Base-by-base conservation (phyloP, 1,140 invertebrate species). In the Cheumatopsyche charites region DNA sequence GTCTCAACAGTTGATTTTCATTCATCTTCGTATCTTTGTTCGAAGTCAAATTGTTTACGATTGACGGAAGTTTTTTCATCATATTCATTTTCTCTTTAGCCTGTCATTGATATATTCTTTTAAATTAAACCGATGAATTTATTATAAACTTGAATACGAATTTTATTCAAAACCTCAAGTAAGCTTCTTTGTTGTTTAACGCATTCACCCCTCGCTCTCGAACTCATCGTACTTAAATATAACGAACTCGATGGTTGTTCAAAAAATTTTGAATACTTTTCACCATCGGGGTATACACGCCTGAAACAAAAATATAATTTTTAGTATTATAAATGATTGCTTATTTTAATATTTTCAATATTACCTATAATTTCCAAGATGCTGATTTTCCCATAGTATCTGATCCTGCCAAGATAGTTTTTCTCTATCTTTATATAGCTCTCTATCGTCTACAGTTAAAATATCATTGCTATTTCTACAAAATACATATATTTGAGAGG, bases 201-300 rank as follows among this genome's bases (percentile, higher is more conserved):
- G 43, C 88, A 89, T 75, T 91, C 90, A 58, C 90, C 88, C 63
- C 91, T 85, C 0, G 90, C 90, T 76, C 88, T 88, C 42, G 91
- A 92, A 0, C 91, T 87, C 12, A 88, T 88, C n/a, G 92, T 94
- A 76, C 91, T 90, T 68, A 90, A 89, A 79, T 91, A 94, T 42
- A 94, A 82, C 0, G 91, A 90, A 62, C 85, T 88, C 42, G 87
- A 86, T 68, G 87, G 91, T 80, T 91, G 90, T 76, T 90, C 88
- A 82, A 93, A 92, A 79, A 72, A 83, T 78, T 77, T 78, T 72
- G 62, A 79, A 77, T 67, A 79, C 81, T 78, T 82, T 81, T 78
- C 80, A 23, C 81, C 82, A 71, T 80, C 78, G 4, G 83, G 83
- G 72, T 83, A 84, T 62, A 84, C 83, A 11, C 82, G 80, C 66